Conservation (phyloP, 2,797 vertebrate species). For the Cirrhinus mrigala region DNA sequence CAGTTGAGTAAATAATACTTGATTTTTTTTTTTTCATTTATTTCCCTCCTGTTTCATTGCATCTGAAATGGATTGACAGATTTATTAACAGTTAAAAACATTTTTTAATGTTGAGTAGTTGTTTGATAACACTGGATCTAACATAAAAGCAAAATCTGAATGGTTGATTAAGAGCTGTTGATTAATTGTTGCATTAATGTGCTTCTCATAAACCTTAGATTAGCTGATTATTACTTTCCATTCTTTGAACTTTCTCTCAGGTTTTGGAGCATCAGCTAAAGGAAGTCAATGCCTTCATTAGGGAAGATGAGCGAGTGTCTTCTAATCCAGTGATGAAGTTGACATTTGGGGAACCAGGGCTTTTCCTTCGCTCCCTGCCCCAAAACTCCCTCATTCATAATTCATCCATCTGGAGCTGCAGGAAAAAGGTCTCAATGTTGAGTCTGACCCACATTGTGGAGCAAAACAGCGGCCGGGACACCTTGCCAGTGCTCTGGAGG, state of each 20-base stretch:
- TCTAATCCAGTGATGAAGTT: slow-evolving; percentile 86
- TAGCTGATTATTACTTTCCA: not conserved
- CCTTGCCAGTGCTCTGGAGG: slow-evolving; percentile 86
- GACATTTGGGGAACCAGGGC: slow-evolving; percentile 83
- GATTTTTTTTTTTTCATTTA: not conserved
- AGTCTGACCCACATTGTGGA: slow-evolving; percentile 87
- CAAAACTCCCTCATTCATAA: slow-evolving; percentile 78
- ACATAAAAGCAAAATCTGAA: not conserved
- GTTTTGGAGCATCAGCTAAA: slow-evolving; percentile 81
- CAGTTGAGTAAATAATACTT: not conserved
- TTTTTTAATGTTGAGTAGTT: not conserved
- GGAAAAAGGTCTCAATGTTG: slow-evolving; percentile 82
- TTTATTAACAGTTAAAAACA: not conserved
- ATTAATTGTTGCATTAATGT: not conserved
- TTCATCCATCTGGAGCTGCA: slow-evolving; percentile 89
- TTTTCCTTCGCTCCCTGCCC: slow-evolving; percentile 82
- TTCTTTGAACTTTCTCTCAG: slow-evolving; percentile 61
- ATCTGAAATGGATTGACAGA: not conserved
- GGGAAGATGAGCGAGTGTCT: slow-evolving; percentile 84
- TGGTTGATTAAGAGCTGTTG: not conserved
- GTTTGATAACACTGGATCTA: not conserved
- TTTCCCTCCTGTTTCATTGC: not conserved
- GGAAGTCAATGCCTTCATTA: slow-evolving; percentile 79
- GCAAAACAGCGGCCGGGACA: slow-evolving; percentile 84
- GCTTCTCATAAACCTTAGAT: not conserved